Evolutionary conservation across 1,140 invertebrate species (phyloP).

Genomic region (Drosophila varians): DNA sequence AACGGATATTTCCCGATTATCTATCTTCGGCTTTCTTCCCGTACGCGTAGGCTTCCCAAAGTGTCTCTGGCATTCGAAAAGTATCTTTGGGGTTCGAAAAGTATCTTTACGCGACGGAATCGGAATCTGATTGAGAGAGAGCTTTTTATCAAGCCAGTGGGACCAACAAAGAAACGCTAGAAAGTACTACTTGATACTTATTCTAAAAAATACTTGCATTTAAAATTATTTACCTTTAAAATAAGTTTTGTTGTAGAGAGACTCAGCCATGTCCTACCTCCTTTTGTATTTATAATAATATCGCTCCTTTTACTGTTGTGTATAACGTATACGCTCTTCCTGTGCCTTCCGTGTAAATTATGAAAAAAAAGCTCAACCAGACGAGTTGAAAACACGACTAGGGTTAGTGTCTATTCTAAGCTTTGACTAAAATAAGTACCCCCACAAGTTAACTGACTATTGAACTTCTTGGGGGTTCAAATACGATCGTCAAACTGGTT

Average conservation of each 20-base stretch:
- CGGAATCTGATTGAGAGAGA: neutral
- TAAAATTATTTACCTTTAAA: neutral
- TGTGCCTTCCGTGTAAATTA: neutral
- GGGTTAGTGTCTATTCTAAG: neutral
- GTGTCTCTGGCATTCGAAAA: too few species aligned
- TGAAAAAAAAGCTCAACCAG: neutral
- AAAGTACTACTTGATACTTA: neutral
- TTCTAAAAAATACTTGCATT: neutral
- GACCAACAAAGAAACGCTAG: neutral
- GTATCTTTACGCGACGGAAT: too few species aligned
- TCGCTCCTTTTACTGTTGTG: too few species aligned
- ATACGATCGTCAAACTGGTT: conserved; percentile 35
- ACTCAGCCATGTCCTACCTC: too few species aligned
- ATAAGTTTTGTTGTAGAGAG: too few species aligned
- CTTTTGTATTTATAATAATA: too few species aligned
- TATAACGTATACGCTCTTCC: too few species aligned
- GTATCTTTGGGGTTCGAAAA: too few species aligned
- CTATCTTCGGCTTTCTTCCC: conserved; percentile 25
- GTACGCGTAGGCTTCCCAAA: too few species aligned
- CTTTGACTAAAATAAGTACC: conserved; percentile 17
- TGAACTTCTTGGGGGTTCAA: conserved; percentile 35
- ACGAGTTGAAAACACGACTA: neutral
- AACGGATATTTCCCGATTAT: conserved; percentile 13
- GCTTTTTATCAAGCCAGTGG: neutral
- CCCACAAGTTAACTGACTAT: conserved; percentile 10